Conservation (phyloP, 2,888 invertebrate species). For the Spisula solida region DNA sequence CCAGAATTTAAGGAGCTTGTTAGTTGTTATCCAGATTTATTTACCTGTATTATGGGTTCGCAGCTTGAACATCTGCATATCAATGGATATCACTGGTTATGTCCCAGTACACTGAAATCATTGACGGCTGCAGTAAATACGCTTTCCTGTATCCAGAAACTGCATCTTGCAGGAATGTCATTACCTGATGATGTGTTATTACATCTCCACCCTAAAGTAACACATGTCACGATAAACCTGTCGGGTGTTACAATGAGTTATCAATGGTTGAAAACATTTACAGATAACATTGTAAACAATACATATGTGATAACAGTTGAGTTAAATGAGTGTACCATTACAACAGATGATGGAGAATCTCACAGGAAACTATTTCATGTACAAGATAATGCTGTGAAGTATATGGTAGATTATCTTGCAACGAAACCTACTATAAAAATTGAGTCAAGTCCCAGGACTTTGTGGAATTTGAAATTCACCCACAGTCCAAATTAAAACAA, state of each 20-base stretch:
- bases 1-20: neutral
- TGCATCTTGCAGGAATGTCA: neutral
- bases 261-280: neutral
- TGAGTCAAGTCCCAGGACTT: too few relatives aligned
- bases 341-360: neutral
- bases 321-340: neutral
- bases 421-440: neutral
- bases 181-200: neutral
- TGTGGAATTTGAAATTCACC: too few relatives aligned
- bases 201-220: neutral
- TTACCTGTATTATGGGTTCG: neutral
- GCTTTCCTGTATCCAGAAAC: neutral
- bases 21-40: neutral
- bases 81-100: neutral
- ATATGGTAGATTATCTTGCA: neutral
- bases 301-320: neutral
- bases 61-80: neutral
- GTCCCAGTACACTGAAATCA: neutral
- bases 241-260: neutral
- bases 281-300: neutral
- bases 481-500: too few relatives aligned
- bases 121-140: neutral
- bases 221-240: neutral
- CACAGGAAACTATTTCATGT: neutral
- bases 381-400: neutral